phyloP scores from a whole-genome alignment of 2,113 vertebrate genomes.

The Labeo catla region DNA sequence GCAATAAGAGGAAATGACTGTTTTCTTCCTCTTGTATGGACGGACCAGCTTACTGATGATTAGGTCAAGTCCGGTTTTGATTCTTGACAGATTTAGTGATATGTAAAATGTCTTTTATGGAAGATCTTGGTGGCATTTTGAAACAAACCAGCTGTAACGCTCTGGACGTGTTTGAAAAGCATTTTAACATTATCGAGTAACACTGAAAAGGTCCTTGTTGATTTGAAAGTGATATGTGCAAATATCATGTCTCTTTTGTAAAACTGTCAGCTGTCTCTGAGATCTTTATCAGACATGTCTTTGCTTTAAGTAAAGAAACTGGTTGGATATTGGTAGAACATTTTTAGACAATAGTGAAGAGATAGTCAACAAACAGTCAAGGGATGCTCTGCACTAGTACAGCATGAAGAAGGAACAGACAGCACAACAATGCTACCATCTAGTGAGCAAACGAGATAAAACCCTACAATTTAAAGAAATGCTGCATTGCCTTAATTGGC shows the following conservation, averaged over 20 bases:
- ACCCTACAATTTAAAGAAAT: neutral
- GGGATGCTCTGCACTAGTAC: neutral
- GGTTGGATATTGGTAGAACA: neutral
- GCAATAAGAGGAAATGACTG: neutral
- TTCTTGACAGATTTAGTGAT: slow-evolving; percentile 27
- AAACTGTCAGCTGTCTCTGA: slow-evolving; percentile 23
- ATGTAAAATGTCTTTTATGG: slow-evolving; percentile 35
- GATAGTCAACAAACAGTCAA: neutral
- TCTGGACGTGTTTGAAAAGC: slow-evolving; percentile 48
- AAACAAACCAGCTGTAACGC: slow-evolving; percentile 40
- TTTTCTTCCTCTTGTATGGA: neutral
- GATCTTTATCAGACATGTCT: neutral
- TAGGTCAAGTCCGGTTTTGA: neutral
- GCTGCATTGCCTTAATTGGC: neutral
- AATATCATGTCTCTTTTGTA: slow-evolving; percentile 40
- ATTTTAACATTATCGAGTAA: slow-evolving; percentile 48
- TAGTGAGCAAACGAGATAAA: slow-evolving; percentile 36
- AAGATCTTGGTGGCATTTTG: slow-evolving; percentile 49
- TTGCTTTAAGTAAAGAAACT: neutral
- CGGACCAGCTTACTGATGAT: slow-evolving; percentile 8
- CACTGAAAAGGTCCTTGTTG: slow-evolving; percentile 54
- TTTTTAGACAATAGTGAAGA: slow-evolving; percentile 1
- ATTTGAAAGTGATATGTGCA: slow-evolving; percentile 45
- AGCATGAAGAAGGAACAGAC: neutral
- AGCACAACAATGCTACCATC: slow-evolving; percentile 48